Evolutionary conservation across 2,888 invertebrate genomes (phyloP).

Genomic region (Boloria euphrosyne): DNA sequence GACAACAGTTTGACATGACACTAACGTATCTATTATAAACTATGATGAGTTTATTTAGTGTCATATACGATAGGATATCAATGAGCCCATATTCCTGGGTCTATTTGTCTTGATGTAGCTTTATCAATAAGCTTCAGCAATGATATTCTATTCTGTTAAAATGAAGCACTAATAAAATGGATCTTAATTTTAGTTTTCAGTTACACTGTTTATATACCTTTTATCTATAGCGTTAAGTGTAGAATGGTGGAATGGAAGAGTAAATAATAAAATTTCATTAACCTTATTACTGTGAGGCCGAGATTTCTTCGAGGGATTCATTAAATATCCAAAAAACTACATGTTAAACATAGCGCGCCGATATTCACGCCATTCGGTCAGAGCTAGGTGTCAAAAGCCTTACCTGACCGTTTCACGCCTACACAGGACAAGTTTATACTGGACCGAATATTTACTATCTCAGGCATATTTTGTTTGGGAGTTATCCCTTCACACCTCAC

Average conservation of each 20-base stretch:
- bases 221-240: not conserved
- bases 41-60: constrained; percentile 55
- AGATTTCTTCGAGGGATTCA: constrained; percentile 53
- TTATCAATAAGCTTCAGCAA: constrained; percentile 49
- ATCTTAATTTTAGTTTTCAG: not conserved
- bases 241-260: constrained; percentile 5
- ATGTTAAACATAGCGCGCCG: constrained; percentile 73
- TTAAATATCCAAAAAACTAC: constrained; percentile 66
- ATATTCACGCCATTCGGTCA: constrained; percentile 70
- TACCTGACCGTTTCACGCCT: constrained; percentile 75
- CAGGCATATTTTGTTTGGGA: constrained; percentile 69
- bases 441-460: constrained; percentile 66
- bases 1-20: constrained; percentile 11
- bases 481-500: constrained; percentile 78
- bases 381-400: constrained; percentile 80
- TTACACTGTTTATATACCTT: not conserved
- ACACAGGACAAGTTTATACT: constrained; percentile 59
- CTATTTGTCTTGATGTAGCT: constrained; percentile 48
- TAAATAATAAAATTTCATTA: constrained; percentile 4
- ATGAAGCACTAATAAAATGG: not conserved
- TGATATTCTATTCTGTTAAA: constrained; percentile 21
- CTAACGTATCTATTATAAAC: constrained; percentile 24
- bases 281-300: constrained; percentile 36
- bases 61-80: constrained; percentile 50
- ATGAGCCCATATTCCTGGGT: constrained; percentile 55